Conservation (phyloP, 2,797 vertebrate genomes). For the Sylvilagus floridanus region DNA sequence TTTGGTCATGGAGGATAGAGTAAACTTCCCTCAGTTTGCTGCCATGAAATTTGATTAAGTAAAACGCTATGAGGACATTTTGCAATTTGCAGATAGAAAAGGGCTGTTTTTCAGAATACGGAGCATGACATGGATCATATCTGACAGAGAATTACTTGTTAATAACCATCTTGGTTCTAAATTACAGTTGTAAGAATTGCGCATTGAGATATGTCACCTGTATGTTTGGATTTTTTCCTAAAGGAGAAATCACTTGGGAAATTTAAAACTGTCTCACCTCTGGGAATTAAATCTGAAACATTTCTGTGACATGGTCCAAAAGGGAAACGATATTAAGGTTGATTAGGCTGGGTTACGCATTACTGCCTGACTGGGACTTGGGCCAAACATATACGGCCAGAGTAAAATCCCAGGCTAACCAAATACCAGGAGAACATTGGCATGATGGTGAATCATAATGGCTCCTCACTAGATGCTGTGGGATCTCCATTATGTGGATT, state of each 20-base stretch:
- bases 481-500: not conserved
- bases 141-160: constrained; percentile 45
- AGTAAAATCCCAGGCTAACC: not conserved
- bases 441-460: not conserved
- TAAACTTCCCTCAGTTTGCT: not conserved
- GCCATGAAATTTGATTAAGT: constrained; percentile 51
- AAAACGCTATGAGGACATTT: constrained; percentile 30
- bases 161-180: constrained; percentile 42
- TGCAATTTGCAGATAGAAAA: constrained; percentile 45
- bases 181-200: constrained; percentile 40
- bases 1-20: not conserved
- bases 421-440: constrained; percentile 12
- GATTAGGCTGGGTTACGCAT: constrained; percentile 52
- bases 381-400: not conserved
- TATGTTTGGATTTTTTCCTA: constrained; percentile 34
- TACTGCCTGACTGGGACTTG: constrained; percentile 19
- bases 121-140: not conserved
- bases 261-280: constrained; percentile 37
- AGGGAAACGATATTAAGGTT: constrained; percentile 37
- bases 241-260: not conserved
- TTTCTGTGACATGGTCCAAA: constrained; percentile 7
- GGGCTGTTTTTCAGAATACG: constrained; percentile 49
- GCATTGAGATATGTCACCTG: constrained; percentile 24
- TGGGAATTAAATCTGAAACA: constrained; percentile 60
- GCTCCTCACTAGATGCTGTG: not conserved